Conservation (phyloP, 2,113 vertebrate genomes). For the Dicentrarchus labrax region DNA sequence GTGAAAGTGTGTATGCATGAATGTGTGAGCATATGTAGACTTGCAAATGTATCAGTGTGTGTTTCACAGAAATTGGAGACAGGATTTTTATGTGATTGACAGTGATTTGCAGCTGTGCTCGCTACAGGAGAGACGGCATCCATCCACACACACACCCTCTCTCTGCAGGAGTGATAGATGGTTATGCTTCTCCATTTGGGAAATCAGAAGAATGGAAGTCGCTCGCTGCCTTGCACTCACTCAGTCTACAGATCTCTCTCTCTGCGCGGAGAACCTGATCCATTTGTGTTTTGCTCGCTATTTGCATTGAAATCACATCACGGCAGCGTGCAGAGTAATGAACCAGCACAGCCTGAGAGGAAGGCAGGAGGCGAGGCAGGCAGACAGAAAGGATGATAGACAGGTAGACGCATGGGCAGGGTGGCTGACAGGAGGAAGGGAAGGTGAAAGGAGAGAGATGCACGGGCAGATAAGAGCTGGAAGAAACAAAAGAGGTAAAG, state of each 20-base stretch:
- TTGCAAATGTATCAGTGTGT: constrained; percentile 34
- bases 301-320: constrained; percentile 75
- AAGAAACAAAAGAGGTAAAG: background rate
- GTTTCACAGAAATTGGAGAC: constrained; percentile 51
- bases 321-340: constrained; percentile 55
- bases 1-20: background rate
- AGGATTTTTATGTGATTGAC: constrained; percentile 62
- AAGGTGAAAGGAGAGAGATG: background rate
- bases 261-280: constrained; percentile 38
- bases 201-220: constrained; percentile 75
- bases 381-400: background rate
- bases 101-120: constrained; percentile 68
- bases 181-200: constrained; percentile 70
- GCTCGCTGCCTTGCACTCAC: constrained; percentile 34
- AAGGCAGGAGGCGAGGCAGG: constrained; percentile 10
- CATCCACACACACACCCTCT: constrained; percentile 22
- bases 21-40: constrained; percentile 13
- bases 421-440: background rate
- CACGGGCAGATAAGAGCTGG: background rate
- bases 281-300: constrained; percentile 48
- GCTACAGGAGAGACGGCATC: constrained; percentile 51
- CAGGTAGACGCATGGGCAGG: background rate
- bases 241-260: constrained; percentile 43
- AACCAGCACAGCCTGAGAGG: constrained; percentile 45
- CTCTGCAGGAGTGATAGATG: constrained; percentile 67